phyloP scores from a whole-genome alignment of 1,140 invertebrate genomes.

The Telenomus remus region DNA sequence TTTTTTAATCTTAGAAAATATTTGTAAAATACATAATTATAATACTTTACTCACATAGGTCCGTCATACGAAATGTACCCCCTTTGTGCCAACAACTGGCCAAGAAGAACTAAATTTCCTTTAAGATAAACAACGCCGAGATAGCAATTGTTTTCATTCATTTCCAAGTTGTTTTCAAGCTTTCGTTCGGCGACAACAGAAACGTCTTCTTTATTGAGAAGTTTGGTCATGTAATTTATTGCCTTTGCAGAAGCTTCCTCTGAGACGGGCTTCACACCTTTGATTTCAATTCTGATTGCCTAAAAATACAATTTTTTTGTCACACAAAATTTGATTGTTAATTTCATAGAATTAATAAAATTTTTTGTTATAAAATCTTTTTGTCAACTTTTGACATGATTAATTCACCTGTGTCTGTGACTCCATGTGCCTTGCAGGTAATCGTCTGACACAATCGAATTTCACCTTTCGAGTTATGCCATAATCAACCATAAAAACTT shows the following conservation, averaged over 20 bases:
- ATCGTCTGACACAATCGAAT: slow-evolving; percentile 61
- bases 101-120: slow-evolving; percentile 43
- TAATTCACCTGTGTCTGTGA: slow-evolving; percentile 66
- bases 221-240: background rate
- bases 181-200: slow-evolving; percentile 42
- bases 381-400: no score
- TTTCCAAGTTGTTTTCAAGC: slow-evolving; percentile 30
- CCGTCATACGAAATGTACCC: slow-evolving; percentile 48
- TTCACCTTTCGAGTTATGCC: slow-evolving; percentile 67
- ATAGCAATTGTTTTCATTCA: no score
- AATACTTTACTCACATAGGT: slow-evolving; percentile 54
- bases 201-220: slow-evolving; percentile 9
- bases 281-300: slow-evolving; percentile 68
- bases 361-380: no score
- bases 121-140: slow-evolving; percentile 15
- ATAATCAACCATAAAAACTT: slow-evolving; percentile 75
- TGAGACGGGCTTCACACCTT: slow-evolving; percentile 48
- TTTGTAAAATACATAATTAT: no score
- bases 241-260: background rate
- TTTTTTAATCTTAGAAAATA: no score
- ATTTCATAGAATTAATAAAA: no score
- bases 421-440: slow-evolving; percentile 47
- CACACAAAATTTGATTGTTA: no score
- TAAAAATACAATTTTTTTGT: slow-evolving; percentile 29
- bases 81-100: slow-evolving; percentile 23